Base-by-base conservation (phyloP, 2,113 vertebrate species). In the Synodontis membranacea region DNA sequence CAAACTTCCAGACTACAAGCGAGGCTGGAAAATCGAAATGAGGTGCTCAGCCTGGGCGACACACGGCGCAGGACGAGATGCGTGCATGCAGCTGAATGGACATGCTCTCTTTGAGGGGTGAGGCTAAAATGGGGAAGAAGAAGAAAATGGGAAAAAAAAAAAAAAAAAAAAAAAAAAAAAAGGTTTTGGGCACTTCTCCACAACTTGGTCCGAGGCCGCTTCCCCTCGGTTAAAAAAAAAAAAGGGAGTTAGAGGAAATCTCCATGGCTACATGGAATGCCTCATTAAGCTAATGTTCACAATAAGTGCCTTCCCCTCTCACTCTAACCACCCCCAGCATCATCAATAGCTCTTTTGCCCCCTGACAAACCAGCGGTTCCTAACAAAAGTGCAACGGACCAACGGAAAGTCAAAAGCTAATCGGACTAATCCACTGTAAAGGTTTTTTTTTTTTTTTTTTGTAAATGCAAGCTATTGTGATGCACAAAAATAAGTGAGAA, bases 1-100 rank as follows among this genome's bases (percentile, higher is more conserved):
- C 93, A 91, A 94, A 92, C 87, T 91, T 92, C n/a, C n/a, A n/a
- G n/a, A n/a, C n/a, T 91, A 92, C 80, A 90, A 91, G 86, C 85
- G 87, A 85, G 68, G 87, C 85, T 91, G 88, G 88, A 91, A 87
- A 89, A 91, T 85, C 88, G 87, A 83, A 86, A 85, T 72, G 82
- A 80, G 85, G 52, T 86, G 76, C 39, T 82, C 72, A 81, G 82
- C 84, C 89, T 85, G 87, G 84, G 46, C 17, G 46, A 50, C 11
- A 15, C 39, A 8, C 10, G 2, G 21, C 8, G 48, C 31, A 34
- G n/a, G 15, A 44, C 6, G 12, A 34, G 42, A 11, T 34, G 70
- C 62, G 70, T 25, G n/a, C 34, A n/a, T 31, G 28, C 70, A 46
- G 25, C 23, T 8, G 46, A 84, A 84, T 6, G 52, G n/a, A 42